These are phyloP conservation scores for Alca torda DNA, from an alignment of 2,797 vertebrate species.

Conservation along the genomic window DNA sequence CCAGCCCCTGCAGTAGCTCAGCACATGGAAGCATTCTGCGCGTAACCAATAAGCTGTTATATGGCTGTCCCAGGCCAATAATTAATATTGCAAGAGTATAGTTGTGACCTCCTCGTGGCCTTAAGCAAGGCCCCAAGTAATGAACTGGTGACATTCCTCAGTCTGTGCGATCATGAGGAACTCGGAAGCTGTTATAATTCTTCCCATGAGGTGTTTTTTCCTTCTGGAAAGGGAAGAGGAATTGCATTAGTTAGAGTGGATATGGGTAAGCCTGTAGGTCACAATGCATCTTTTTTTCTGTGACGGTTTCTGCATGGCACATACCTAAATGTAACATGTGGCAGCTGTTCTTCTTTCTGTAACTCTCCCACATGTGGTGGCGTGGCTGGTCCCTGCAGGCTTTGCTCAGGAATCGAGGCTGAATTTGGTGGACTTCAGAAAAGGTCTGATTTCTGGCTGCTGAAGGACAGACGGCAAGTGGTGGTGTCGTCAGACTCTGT, in stretches of 20 bases:
- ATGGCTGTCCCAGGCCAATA: not conserved
- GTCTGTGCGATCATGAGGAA: not conserved
- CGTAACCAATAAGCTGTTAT: not conserved
- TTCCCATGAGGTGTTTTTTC: not conserved
- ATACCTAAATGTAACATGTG: not conserved
- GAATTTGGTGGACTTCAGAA: not conserved
- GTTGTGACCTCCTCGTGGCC: not conserved
- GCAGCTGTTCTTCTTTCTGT: not conserved
- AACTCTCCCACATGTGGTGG: not conserved
- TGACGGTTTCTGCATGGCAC: not conserved
- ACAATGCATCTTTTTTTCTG: not conserved
- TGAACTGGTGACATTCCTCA: not conserved
- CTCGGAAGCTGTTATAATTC: not conserved
- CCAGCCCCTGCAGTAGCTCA: slow-evolving; percentile 11
- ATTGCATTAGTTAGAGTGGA: not conserved
- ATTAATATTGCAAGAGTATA: not conserved
- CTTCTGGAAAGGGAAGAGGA: not conserved
- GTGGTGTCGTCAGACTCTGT: not conserved
- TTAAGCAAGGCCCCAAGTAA: not conserved
- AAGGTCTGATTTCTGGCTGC: not conserved
- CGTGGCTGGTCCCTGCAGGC: not conserved
- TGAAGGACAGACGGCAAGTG: not conserved
- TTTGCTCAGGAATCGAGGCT: not conserved
- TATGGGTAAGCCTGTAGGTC: not conserved
- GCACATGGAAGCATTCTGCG: slow-evolving; percentile 23